Base-by-base conservation (phyloP, 2,797 vertebrate genomes). In the Ctenosaura bakeri region DNA sequence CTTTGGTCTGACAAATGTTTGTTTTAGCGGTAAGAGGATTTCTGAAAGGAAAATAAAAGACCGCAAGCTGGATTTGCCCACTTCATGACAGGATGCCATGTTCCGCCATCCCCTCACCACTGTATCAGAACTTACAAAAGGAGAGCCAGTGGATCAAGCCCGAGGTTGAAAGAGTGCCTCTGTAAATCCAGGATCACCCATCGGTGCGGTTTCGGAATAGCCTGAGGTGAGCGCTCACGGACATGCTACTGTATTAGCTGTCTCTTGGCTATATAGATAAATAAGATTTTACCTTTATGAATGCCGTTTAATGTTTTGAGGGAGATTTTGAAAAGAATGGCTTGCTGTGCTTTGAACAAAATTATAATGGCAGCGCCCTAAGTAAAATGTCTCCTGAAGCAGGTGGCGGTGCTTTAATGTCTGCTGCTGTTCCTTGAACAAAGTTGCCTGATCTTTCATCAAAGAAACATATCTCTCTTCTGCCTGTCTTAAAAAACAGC, bases 401-500 rank as follows among this genome's bases (percentile, higher is more conserved):
- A 80, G 91, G 62, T 0, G 0, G 92, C 89, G 83, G 88, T 46
- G 32, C 95, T 96, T 96, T 46, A 35, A 94, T 86, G 83, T 77
- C 73, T 88, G 94, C 94, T 89, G 93, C 96, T 93, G 94, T 96
- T 95, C 97, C 95, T 96, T 96, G 97, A 97, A 97, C 97, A 96
- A 96, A 95, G 94, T 95, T 96, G 94, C 95, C 95, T 96, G 96
- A 94, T 97, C 97, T 98, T 98, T 97, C 97, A 98, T 97, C 97
- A 97, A 96, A 97, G 97, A 97, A 97, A 97, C 97, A 96, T 96
- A 97, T 97, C 97, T 96, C 97, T 97, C 96, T 96, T 96, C 96
- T 97, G 97, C 97, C 95, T 96, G 95, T 97, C 97, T 97, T 97
- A 98, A 97, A 78, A 98, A 98, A 98, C 97, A 97, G 97, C 97